Evolutionary conservation across 1,140 invertebrate genomes (phyloP), one percentile per base, ranked within the genome.

Genomic region (Melipona quadrifasciata): DNA sequence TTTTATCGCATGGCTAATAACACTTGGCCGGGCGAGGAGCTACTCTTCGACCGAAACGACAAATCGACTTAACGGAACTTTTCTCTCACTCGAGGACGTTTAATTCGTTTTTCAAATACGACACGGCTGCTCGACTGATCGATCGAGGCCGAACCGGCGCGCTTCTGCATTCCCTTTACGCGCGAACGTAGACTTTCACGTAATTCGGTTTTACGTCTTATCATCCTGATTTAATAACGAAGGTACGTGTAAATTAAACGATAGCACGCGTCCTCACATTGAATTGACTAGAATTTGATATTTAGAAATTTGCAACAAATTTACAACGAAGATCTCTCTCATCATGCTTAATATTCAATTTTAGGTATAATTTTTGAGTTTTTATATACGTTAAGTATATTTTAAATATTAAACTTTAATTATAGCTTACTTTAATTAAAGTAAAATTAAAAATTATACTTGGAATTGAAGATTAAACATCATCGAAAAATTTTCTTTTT

Each of bases 1-100:
- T 79, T 68, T 68, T 68, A 68, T 68, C 51, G 64, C 47, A 47
- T 61, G 57, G 61, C 24, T 31, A 67, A 27, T 31, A 65, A 67
- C 39, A 53, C 27, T 39, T 10, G 39, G 24, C 24, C 5, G 12
- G 21, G 47, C 0, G 14, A 55, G 55, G 21, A 51, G 76, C 72
- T 74, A 34, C 72, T 31, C 31, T 78, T 19, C 11, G 1, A 21
- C 27, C 21, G 24, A 47, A 39, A n/a, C 75, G 75, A 24, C 58
- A 55, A 67, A 67, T 65, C 61, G 12, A 67, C 58, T 71, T 61
- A 47, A 21, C n/a, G 31, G 68, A 31, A 80, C 71, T 71, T 70
- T 71, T 71, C 31, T 71, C 34, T 71, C 34, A 1, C n/a, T 11
- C 53, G 67, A 31, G 27, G 17, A 31, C 14, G 39, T 47, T 53